These are phyloP conservation scores for Dermatemys mawii DNA, from an alignment of 2,113 vertebrate species.

Conservation along the genomic window DNA sequence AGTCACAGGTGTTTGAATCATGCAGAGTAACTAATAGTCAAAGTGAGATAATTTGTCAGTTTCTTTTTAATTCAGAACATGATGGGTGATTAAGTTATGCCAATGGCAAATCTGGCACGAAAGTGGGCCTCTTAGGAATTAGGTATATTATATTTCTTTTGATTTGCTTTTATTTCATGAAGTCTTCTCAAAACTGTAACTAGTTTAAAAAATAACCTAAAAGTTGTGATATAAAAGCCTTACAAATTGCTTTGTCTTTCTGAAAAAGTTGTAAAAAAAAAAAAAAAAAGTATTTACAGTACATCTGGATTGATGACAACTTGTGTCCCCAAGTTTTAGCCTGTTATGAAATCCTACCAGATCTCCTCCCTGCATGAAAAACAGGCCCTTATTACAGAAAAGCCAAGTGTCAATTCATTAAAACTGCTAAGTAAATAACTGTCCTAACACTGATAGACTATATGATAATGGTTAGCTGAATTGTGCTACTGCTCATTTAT, in stretches of 20 bases:
- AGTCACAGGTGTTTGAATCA: background rate
- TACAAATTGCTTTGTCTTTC: background rate
- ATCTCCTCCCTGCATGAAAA: background rate
- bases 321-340: background rate
- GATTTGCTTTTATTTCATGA: background rate
- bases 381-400: background rate
- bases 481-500: fast-evolving
- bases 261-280: fast-evolving
- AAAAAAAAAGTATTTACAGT: background rate
- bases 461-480: background rate
- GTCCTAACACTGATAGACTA: background rate
- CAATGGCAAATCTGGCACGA: background rate
- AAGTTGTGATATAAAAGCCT: background rate
- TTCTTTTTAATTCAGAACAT: background rate
- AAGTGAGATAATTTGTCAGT: background rate
- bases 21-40: background rate
- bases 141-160: background rate
- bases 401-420: background rate
- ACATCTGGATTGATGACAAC: background rate
- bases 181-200: background rate
- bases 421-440: slow-evolving; percentile 3
- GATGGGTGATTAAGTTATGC: background rate
- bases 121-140: background rate
- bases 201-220: background rate
- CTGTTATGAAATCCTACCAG: background rate